Percentiles rank a stretch among this genome's conserved stretches.
Conservation (phyloP, 2,113 vertebrate species). For the Ciconia maguari region DNA sequence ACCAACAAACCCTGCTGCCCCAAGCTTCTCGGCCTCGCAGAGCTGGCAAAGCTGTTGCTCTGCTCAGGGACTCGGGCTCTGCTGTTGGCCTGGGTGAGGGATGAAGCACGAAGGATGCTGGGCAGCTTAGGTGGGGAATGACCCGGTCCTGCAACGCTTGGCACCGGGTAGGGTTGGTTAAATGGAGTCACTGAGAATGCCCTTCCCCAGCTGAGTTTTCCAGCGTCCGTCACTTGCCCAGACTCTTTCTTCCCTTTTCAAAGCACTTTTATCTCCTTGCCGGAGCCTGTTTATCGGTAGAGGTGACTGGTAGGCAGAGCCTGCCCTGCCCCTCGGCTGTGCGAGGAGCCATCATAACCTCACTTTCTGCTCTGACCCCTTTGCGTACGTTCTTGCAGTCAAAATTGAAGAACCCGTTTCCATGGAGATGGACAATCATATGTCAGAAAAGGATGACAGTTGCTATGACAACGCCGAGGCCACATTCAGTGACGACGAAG, state of each 20-base stretch:
- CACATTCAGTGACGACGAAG: slow-evolving; percentile 92
- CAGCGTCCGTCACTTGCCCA: not conserved
- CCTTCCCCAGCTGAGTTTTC: not conserved
- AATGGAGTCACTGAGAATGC: not conserved
- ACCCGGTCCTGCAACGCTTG: accelerated
- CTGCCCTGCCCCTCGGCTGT: not conserved
- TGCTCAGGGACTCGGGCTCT: not conserved
- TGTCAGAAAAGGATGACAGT: slow-evolving; percentile 91
- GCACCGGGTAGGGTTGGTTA: not conserved
- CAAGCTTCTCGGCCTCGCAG: accelerated
- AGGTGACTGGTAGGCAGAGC: not conserved
- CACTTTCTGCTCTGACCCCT: not conserved
- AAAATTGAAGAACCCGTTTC: slow-evolving; percentile 90
- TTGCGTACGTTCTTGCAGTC: slow-evolving; percentile 62
- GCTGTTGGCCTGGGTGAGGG: not conserved
- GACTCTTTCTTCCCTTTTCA: no score
- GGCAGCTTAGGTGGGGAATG: not conserved
- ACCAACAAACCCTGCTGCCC: not conserved
- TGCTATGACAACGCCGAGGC: slow-evolving; percentile 95
- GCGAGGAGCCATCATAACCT: accelerated
- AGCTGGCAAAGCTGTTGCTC: not conserved
- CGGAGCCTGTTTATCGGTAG: accelerated
- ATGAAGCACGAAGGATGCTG: not conserved
- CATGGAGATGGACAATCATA: slow-evolving; percentile 92
- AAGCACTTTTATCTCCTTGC: not conserved